Evolutionary conservation across 2,888 invertebrate genomes (phyloP), one percentile per base, ranked within the genome.

Genomic region (Gari tellinella): DNA sequence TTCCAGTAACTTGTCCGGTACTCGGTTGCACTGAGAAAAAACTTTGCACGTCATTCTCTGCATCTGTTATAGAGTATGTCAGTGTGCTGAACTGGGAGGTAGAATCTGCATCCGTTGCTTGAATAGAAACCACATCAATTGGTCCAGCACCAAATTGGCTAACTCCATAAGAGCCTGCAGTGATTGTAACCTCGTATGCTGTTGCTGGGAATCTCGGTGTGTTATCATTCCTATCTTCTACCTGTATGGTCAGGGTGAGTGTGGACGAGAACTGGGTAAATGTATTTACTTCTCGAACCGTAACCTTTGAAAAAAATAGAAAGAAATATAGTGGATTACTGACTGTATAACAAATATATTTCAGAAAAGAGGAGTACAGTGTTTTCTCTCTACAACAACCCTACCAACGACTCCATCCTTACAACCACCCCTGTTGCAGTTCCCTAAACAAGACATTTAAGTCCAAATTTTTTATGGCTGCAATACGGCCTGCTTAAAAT

Each of bases 191-290:
- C 1, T 38, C 12, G 62, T 87, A 86, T 3, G 80, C 83, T 0
- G 58, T 51, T 1, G 85, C 78, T 7, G 85, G 81, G 68, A 89
- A 90, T 8, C 61, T 53, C 0, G 90, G 90, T 0, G 70, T 37
- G 57, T 87, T 85, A 79, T 91, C 90, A 75, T 90, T 90, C 17
- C 77, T 74, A 80, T 91, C 87, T 51, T 84, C 31, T 7, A 91
- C 81, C 53, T 73, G 80, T 7, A 90, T 75, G 0, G 81, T 84
- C 41, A 90, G 45, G 3, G 77, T 80, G 1, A 77, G 72, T 0
- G 86, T 85, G 19, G 82, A 74, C 0, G 83, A 82, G 17, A 72
- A 63, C 38, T 73, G 72, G n/a, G 76, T 61, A 10, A 74, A 37
- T 5, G 31, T 31, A 10, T 31, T 31, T 31, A 10, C 10, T 10